A percentile compares a stretch with the other conserved stretches of the same genome.
These are phyloP conservation scores for Lutjanus erythropterus DNA, from an alignment of 2,113 vertebrate species.

Conservation along the genomic window DNA sequence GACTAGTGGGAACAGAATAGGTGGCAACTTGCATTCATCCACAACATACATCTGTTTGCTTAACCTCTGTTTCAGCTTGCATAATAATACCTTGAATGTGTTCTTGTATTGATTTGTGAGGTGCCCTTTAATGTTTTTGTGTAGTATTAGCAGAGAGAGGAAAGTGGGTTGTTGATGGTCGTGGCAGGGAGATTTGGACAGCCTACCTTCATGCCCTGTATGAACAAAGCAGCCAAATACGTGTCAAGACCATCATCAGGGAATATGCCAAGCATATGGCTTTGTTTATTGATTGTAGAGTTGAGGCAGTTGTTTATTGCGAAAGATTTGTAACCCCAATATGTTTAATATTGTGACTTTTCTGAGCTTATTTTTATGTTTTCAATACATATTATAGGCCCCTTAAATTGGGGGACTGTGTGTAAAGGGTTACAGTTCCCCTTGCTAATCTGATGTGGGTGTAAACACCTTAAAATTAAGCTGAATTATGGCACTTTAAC, in stretches of 20 bases:
- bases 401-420: neutral
- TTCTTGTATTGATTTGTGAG: neutral
- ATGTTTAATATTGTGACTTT: neutral
- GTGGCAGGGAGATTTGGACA: constrained; percentile 15
- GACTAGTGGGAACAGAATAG: constrained; percentile 27
- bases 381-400: neutral
- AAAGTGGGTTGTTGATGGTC: neutral
- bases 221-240: constrained; percentile 26
- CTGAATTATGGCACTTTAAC: neutral
- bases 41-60: constrained; percentile 22
- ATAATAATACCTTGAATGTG: neutral
- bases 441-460: neutral
- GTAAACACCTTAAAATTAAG: neutral
- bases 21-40: neutral
- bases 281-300: neutral
- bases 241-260: constrained; percentile 14
- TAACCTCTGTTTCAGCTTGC: neutral
- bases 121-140: neutral
- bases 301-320: neutral
- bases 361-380: neutral
- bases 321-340: neutral
- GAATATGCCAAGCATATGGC: constrained; percentile 16
- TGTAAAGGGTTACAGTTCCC: neutral
- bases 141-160: neutral
- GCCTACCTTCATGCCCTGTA: constrained; percentile 2